Base-by-base conservation (phyloP, 2,888 invertebrate species). In the Apamea monoglypha region DNA sequence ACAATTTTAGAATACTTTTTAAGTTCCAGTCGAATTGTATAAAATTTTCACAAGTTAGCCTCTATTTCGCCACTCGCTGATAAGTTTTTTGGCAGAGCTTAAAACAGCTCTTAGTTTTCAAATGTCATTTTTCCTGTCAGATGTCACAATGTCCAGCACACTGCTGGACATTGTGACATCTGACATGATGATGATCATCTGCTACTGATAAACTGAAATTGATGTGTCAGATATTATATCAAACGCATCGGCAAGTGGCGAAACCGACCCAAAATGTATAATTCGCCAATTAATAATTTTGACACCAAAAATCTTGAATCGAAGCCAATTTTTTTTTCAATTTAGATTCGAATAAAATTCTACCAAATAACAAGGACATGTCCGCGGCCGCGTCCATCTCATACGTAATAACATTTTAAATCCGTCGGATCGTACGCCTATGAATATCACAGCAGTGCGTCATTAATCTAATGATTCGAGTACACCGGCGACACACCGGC, bases 391-490 rank as follows among this genome's bases (percentile, higher is more conserved):
- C 86, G 83, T 69, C 78, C 80, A 78, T 81, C 71, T 78, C 86
- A 86, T 87, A 90, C 87, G 80, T 81, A 84, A 72, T 80, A 87
- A 91, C 90, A 87, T 92, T 92, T 90, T 90, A 90, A 92, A 91
- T 91, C 90, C 89, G 89, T 92, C 92, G 91, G 92, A 92, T 91
- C 91, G 90, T 93, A 91, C 93, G 93, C 93, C 93, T 93, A 92
- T 92, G 92, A 92, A 94, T 96, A 96, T 96, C 96, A 96, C 96
- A 96, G 96, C 95, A 94, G 93, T 93, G 93, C 95, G 93, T 92
- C 92, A 92, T 93, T 94, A 94, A 94, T 89, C 95, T 95, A 95
- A 93, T 93, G 93, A 94, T 94, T 94, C 93, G 95, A 95, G 93
- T 91, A 64, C 66, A 59, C 79, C 50, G 70, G 71, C 66, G 83